Evolutionary conservation across 1,140 invertebrate genomes (phyloP), one percentile per base, ranked within the genome.

Genomic region (Planococcus citri): DNA sequence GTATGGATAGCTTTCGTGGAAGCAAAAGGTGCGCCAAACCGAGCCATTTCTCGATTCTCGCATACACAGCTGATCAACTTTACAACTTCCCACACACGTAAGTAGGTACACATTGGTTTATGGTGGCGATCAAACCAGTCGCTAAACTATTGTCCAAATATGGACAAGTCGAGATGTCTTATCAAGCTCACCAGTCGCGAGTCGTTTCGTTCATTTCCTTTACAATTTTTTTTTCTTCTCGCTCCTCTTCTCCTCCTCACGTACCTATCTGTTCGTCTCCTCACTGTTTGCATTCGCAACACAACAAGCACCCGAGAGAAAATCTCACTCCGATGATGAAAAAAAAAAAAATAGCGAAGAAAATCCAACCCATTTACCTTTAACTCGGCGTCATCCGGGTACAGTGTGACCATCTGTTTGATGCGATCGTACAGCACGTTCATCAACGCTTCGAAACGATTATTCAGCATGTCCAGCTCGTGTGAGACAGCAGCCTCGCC

Each of bases 381-480:
- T 17, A 83, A 71, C 17, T 79, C 75, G 67, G 77, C 72, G 70
- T 82, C 80, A 21, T 81, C 77, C 8, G 79, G 77, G 73, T 76
- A 76, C n/a, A 78, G 64, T 14, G 75, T 71, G 69, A 78, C 76
- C 37, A 84, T 75, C 74, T 83, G 79, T 68, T 77, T 78, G 21
- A 84, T 74, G 14, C 80, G 75, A 67, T 82, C 87, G 73, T 90
- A 87, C 57, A 94, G 77, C 75, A 87, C 79, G 75, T 86, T 87
- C 71, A 91, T 78, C 70, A 94, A 80, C 72, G 84, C 82, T 74
- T 90, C 86, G 77, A 91, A 94, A 75, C 87, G 86, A 70, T 84
- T 84, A 79, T 95, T 95, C 73, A 96, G 81, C 51, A 83, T 84
- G 76, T 96, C 94, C 76, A 98, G 81, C 74, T 97, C 88, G 72